phyloP scores from a whole-genome alignment of 2,888 invertebrate genomes.

The Amblyjoppa fuscipennis region DNA sequence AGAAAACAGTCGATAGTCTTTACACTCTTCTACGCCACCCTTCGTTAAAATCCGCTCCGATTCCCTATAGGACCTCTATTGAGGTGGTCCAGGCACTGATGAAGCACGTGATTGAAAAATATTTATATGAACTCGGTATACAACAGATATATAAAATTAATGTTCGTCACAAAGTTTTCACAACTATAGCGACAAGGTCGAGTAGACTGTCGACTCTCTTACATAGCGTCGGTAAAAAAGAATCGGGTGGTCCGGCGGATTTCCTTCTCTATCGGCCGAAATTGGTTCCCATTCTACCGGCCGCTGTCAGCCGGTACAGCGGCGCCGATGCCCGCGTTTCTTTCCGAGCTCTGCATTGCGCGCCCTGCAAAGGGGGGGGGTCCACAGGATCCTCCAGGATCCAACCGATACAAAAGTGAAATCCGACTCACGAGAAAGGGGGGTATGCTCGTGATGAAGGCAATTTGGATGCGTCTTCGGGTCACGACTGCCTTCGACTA shows the following conservation, averaged over 20 bases:
- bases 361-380: slow-evolving; percentile 9
- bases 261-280: slow-evolving; percentile 60
- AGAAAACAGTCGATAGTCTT: no score
- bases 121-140: no score
- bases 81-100: no score
- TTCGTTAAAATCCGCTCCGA: no score
- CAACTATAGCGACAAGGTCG: neutral
- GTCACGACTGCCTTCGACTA: slow-evolving; percentile 78
- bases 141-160: neutral
- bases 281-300: slow-evolving; percentile 55
- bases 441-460: slow-evolving; percentile 71
- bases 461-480: slow-evolving; percentile 81
- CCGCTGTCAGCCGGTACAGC: slow-evolving; percentile 58
- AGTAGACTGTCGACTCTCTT: neutral
- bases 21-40: no score
- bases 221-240: slow-evolving; percentile 18
- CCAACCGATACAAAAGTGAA: slow-evolving; percentile 74
- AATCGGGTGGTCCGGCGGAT: slow-evolving; percentile 6
- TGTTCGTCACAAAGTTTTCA: neutral
- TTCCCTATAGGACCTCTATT: no score
- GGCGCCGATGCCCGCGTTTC: slow-evolving; percentile 18
- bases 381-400: slow-evolving; percentile 32
- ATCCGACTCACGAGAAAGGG: slow-evolving; percentile 38
- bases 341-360: slow-evolving; percentile 6
- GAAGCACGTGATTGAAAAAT: no score